Conservation (phyloP, 2,888 invertebrate species). For the Beris morrisii region DNA sequence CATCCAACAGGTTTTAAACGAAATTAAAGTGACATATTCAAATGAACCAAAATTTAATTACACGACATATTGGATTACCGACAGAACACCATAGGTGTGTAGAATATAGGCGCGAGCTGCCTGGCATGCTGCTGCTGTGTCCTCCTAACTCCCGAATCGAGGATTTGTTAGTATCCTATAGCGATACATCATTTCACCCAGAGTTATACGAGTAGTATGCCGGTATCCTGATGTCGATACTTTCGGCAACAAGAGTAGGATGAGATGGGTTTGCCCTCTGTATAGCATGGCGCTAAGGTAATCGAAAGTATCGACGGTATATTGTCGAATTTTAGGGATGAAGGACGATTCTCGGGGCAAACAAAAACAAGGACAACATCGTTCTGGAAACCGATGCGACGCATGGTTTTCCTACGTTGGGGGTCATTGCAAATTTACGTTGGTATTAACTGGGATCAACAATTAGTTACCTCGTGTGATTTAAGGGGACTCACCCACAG, state of each 20-base stretch:
- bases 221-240: slow-evolving; percentile 18
- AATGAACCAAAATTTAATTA: slow-evolving; percentile 58
- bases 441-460: slow-evolving; percentile 37
- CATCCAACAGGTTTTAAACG: slow-evolving; percentile 40
- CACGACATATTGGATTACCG: slow-evolving; percentile 56
- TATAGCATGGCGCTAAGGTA: slow-evolving; percentile 1
- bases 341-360: slow-evolving; percentile 1
- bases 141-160: background rate
- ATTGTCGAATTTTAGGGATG: slow-evolving; percentile 14
- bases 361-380: slow-evolving; percentile 23
- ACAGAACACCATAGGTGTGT: slow-evolving; percentile 41
- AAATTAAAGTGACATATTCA: slow-evolving; percentile 51
- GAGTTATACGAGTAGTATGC: background rate
- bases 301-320: slow-evolving; percentile 16
- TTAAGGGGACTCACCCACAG: slow-evolving; percentile 27
- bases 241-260: slow-evolving; percentile 10
- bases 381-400: background rate
- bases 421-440: slow-evolving; percentile 36
- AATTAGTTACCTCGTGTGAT: slow-evolving; percentile 38
- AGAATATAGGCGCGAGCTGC: slow-evolving; percentile 37
- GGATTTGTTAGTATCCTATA: slow-evolving; percentile 19
- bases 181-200: background rate
- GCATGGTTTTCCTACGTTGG: slow-evolving; percentile 9
- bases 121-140: background rate
- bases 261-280: background rate